These are phyloP conservation scores for Catocala nupta DNA, from an alignment of 2,888 invertebrate species.

Conservation along the genomic window DNA sequence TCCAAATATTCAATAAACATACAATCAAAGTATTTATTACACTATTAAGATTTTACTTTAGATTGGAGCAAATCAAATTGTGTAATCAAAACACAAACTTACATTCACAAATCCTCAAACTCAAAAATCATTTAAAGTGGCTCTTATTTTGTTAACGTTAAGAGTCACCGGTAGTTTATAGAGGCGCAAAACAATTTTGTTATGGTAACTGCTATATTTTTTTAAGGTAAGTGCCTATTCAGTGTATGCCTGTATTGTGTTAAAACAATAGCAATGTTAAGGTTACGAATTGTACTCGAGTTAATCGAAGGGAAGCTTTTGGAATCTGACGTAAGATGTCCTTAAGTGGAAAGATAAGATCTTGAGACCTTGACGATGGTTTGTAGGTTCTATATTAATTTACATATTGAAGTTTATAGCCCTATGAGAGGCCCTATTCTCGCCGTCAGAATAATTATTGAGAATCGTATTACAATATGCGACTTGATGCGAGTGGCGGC, in stretches of 20 bases:
- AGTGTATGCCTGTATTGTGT: conserved; percentile 56
- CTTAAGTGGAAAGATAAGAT: conserved; percentile 31
- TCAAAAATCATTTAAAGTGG: conserved; percentile 15
- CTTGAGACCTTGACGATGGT: conserved; percentile 26
- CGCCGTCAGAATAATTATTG: neutral
- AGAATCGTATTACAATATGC: neutral
- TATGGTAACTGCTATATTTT: conserved; percentile 34
- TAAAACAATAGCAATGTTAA: conserved; percentile 68
- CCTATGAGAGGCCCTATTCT: neutral
- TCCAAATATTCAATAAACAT: conserved; percentile 49
- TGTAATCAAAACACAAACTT: conserved; percentile 31
- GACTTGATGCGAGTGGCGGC: no score
- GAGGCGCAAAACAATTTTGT: conserved; percentile 5
- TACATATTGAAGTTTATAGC: conserved; percentile 2
- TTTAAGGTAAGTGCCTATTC: conserved; percentile 37
- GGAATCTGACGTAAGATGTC: conserved; percentile 39
- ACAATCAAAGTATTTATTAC: conserved; percentile 53
- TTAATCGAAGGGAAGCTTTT: conserved; percentile 43
- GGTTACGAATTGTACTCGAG: conserved; percentile 56
- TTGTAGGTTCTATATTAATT: conserved; percentile 6
- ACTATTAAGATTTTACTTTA: conserved; percentile 56
- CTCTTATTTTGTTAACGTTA: neutral
- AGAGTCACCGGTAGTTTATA: neutral
- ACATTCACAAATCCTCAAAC: neutral
- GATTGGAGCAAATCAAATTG: conserved; percentile 53